Conservation (phyloP, 2,797 vertebrate genomes). For the Semaprochilodus insignis region DNA sequence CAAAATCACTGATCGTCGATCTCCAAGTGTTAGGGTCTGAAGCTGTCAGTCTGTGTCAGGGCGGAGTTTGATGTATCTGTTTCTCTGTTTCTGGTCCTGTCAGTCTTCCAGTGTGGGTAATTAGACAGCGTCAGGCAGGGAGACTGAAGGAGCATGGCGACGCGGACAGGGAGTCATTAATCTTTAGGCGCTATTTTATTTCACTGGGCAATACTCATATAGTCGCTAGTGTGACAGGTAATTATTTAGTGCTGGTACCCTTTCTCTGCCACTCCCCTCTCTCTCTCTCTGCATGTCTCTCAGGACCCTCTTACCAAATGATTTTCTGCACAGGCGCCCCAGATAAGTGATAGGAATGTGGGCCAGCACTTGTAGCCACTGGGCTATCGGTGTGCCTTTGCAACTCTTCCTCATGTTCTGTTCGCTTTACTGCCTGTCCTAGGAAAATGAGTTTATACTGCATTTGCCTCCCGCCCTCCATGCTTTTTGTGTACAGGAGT, state of each 20-base stretch:
- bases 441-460: no score
- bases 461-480: not conserved
- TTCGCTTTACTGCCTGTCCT: slow-evolving; percentile 14
- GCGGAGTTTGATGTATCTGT: slow-evolving; percentile 12
- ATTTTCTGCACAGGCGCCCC: slow-evolving; percentile 64
- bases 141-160: slow-evolving; percentile 12
- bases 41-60: slow-evolving; percentile 7
- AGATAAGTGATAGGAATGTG: slow-evolving; percentile 72
- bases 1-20: no score
- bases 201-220: slow-evolving; percentile 67
- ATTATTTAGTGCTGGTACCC: slow-evolving; percentile 70
- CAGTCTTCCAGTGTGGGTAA: slow-evolving; percentile 7
- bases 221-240: slow-evolving; percentile 70
- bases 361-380: slow-evolving; percentile 56
- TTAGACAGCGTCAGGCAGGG: slow-evolving; percentile 57
- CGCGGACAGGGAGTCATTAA: slow-evolving; percentile 29
- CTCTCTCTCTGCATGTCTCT: slow-evolving; percentile 46
- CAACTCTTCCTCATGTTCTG: not conserved
- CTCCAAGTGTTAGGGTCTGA: not conserved
- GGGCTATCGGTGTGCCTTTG: slow-evolving; percentile 9
- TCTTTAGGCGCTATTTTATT: slow-evolving; percentile 66
- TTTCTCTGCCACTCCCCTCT: slow-evolving; percentile 24
- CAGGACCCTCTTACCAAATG: slow-evolving; percentile 47
- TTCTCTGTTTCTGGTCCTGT: slow-evolving; percentile 30
- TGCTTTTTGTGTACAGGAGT: not conserved